phyloP scores from a whole-genome alignment of 2,797 vertebrate species.

The Pachyuromys duprasi region DNA sequence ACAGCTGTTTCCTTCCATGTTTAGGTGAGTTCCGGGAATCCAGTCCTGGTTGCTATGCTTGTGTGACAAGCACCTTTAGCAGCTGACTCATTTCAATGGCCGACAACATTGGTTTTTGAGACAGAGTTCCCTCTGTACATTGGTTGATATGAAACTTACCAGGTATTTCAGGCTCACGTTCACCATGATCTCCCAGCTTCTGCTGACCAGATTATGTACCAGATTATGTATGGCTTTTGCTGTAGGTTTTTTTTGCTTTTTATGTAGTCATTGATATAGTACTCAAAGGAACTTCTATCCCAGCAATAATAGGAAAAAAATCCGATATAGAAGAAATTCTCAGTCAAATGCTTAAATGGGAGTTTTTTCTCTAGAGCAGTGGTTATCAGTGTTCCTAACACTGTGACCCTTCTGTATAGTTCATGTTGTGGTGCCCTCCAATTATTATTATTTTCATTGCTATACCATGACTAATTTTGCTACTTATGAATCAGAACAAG shows the following conservation, averaged over 20 bases:
- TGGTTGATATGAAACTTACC: neutral
- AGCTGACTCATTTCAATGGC: neutral
- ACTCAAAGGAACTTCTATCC: neutral
- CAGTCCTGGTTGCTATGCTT: neutral
- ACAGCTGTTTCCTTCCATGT: neutral
- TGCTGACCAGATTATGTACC: neutral
- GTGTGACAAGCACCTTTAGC: neutral
- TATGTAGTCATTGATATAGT: neutral
- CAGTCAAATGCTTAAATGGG: neutral
- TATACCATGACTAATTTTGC: neutral
- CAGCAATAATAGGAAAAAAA: neutral
- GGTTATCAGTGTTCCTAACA: neutral
- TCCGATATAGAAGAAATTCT: neutral
- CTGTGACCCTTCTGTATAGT: neutral
- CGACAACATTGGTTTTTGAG: neutral
- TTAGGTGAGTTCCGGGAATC: neutral
- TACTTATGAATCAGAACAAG: neutral
- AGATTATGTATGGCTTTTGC: too few relatives aligned
- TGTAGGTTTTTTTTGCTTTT: neutral
- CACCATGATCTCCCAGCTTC: neutral
- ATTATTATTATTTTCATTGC: too few relatives aligned
- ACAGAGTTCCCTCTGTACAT: neutral
- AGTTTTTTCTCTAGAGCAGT: neutral
- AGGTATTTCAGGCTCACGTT: neutral
- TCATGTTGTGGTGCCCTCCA: neutral